Evolutionary conservation across 1,140 invertebrate genomes (phyloP), one percentile per base, ranked within the genome.

Genomic region (Asobara japonica): DNA sequence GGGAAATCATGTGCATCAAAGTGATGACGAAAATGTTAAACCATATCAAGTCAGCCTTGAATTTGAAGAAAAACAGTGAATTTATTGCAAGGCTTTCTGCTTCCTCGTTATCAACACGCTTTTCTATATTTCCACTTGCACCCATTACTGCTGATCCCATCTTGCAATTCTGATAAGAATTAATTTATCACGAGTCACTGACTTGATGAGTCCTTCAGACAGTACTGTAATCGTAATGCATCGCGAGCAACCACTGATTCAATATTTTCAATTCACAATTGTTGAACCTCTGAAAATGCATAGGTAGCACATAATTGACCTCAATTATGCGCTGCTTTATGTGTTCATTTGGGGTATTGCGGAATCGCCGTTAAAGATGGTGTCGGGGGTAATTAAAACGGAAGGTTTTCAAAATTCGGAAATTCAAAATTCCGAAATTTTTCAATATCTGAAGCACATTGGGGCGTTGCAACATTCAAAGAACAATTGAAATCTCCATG

Each of bases 11-110:
- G 56, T 87, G 86, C 20, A 83, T 72, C 18, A 84, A 36, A 20
- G 73, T 79, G 20, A 88, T 86, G 72, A 79, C 79, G 33, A 87
- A 84, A 48, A 87, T 80, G 79, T 88, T 87, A 33, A 78, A 76
- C 86, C 87, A 88, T 61, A 86, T 86, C 1, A 88, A 75, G 0
- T 83, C 79, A 0, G 85, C 84, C 36, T 84, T 30, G 38, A 79
- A 77, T 31, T 64, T 18, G 18, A 71, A 73, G n/a, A n/a, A n/a
- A n/a, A n/a, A n/a, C n/a, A n/a, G n/a, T n/a, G n/a, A n/a, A n/a
- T n/a, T n/a, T n/a, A n/a, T n/a, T n/a, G n/a, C n/a, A n/a, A n/a
- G n/a, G n/a, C n/a, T n/a, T n/a, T 25, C 22, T 2, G 3, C 22
- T 1, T 20, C 20, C 2, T 56, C 51, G 2, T 10, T 25, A 56